These are phyloP conservation scores for Nipponia nippon DNA, from an alignment of 2,113 vertebrate species.

Conservation along the genomic window DNA sequence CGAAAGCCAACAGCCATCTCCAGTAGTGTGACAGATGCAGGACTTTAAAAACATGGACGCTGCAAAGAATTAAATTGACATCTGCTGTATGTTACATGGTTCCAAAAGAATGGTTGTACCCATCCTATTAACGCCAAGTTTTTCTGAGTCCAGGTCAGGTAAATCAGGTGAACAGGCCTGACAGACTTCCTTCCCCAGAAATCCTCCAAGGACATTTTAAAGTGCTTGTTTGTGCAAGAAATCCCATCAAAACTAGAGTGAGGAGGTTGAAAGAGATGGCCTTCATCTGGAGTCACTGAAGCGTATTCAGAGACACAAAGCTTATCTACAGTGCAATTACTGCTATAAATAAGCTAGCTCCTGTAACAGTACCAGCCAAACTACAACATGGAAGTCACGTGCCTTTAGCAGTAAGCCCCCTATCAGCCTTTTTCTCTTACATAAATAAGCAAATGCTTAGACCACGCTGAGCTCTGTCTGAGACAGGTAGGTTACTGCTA, in stretches of 20 bases:
- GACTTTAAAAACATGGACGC: background rate
- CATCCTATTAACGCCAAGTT: background rate
- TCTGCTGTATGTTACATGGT: background rate
- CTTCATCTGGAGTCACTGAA: background rate
- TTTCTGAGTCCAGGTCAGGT: background rate
- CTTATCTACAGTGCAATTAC: background rate
- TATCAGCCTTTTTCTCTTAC: background rate
- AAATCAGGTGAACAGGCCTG: background rate
- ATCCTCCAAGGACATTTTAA: background rate
- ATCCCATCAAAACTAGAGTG: background rate
- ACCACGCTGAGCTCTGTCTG: accelerated
- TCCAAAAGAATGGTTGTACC: background rate
- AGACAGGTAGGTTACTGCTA: background rate
- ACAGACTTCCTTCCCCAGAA: background rate
- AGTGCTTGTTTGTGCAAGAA: background rate
- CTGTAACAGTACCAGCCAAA: background rate
- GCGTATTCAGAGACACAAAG: background rate
- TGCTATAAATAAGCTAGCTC: background rate
- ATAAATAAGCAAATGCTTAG: background rate
- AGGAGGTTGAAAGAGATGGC: background rate
- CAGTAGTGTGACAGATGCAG: background rate
- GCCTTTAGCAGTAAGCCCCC: background rate
- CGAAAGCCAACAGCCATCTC: background rate
- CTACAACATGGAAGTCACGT: background rate
- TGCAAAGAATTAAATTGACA: background rate